These are phyloP conservation scores for Bufo bufo DNA, from an alignment of 2,113 vertebrate genomes.

Conservation along the genomic window DNA sequence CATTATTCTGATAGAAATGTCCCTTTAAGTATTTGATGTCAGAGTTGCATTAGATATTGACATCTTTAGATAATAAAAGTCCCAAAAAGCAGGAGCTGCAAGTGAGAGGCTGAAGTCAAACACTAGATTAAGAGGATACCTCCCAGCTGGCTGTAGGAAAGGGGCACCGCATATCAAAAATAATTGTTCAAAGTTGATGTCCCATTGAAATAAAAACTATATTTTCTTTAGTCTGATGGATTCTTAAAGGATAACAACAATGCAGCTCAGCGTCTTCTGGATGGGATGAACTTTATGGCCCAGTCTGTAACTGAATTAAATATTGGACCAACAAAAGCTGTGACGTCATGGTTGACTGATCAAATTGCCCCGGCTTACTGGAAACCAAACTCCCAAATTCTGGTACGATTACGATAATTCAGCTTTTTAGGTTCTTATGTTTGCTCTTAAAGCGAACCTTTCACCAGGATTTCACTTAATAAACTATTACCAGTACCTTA, in stretches of 20 bases:
- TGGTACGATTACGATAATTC: constrained; percentile 72
- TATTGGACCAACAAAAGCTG: constrained; percentile 93
- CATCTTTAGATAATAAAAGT: no score
- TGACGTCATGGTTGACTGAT: constrained; percentile 97
- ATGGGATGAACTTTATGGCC: constrained; percentile 96
- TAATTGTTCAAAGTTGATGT: background rate
- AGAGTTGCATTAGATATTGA: no score
- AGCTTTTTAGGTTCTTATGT: background rate
- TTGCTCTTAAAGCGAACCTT: no score
- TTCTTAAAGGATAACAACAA: constrained; percentile 99
- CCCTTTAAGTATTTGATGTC: no score
- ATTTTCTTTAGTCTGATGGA: constrained; percentile 81
- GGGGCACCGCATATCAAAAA: background rate
- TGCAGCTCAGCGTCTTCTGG: constrained; percentile 93
- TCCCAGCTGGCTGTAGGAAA: background rate
- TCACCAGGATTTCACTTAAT: no score
- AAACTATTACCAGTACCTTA: no score
- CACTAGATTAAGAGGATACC: background rate
- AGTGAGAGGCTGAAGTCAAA: background rate
- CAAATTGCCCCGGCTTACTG: constrained; percentile 98
- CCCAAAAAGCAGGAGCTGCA: no score
- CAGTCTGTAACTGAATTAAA: constrained; percentile 97
- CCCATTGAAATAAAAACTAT: background rate
- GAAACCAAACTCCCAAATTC: constrained; percentile 95
- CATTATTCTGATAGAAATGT: no score